These are phyloP conservation scores for Chrysolina americana DNA, from an alignment of 2,888 invertebrate species.

Conservation along the genomic window DNA sequence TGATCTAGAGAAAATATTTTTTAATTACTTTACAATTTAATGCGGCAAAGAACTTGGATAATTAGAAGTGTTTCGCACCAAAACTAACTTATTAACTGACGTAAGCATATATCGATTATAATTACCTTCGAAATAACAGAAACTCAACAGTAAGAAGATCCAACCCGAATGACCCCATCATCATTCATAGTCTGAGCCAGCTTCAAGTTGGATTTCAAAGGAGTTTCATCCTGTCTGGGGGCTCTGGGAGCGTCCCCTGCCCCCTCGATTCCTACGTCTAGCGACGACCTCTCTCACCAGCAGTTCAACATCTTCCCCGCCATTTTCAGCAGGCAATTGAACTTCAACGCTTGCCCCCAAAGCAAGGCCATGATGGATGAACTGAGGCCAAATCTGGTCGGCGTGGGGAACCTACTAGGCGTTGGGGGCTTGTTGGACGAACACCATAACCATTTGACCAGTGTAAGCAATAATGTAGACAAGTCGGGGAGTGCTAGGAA, in stretches of 20 bases:
- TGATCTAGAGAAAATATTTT: too few relatives aligned
- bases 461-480: slow-evolving; percentile 62
- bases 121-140: background rate
- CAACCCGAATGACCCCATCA: slow-evolving; percentile 46
- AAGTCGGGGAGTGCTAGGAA: slow-evolving; percentile 74
- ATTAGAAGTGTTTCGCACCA: too few relatives aligned
- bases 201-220: slow-evolving; percentile 90
- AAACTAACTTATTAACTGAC: background rate
- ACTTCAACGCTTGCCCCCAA: slow-evolving; percentile 81
- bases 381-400: slow-evolving; percentile 85
- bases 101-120: background rate
- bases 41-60: background rate
- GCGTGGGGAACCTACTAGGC: slow-evolving; percentile 83
- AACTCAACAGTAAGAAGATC: background rate
- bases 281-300: slow-evolving; percentile 77
- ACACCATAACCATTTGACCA: slow-evolving; percentile 76
- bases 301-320: slow-evolving; percentile 94
- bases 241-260: slow-evolving; percentile 75
- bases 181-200: slow-evolving; percentile 59
- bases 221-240: slow-evolving; percentile 79
- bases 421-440: slow-evolving; percentile 86
- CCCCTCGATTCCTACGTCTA: slow-evolving; percentile 66
- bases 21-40: background rate
- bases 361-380: slow-evolving; percentile 88
- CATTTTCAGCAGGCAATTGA: slow-evolving; percentile 90